Base-by-base conservation (phyloP, 2,888 invertebrate species). In the Punctoribates punctum region DNA sequence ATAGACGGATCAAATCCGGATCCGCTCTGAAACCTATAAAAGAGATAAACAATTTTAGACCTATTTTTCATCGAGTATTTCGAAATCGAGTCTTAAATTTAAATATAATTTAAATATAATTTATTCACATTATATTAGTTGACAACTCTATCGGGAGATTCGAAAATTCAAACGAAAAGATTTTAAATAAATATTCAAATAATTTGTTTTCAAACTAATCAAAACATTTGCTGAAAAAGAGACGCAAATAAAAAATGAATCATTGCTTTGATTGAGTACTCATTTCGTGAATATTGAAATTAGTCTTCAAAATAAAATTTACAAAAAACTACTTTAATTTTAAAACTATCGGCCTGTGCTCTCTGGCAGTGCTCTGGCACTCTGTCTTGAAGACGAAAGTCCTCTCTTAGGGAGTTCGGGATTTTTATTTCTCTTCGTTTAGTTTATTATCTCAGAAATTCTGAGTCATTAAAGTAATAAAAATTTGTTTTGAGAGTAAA, bases 1-100 rank as follows among this genome's bases (percentile, higher is more conserved):
- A 70, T 38, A 34, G 57, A 57, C n/a, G 70, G 70, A 70, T 70
- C 70, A 70, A 70, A 70, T 42, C 70, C 70, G 11, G 70, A 70
- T 20, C 70, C 70, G 42, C 70, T 70, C 23, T 70, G 70, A 70
- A 70, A 70, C 70, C 70, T 70, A 70, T 20, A 20, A 23, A 38
- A 38, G 34, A 23, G 8, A 34, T 25, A 15, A 20, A 60, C 25
- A 60, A 51, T 51, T 51, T 20, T 51, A 51, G 20, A 42, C 42
- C 42, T 42, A 42, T 42, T 42, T 51, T 51, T 51, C 1, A 20
- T 17, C 51, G 6, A 51, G 1, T 4, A 51, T 17, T 51, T 51
- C 13, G 1, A n/a, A 20, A 51, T n/a, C 2, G 9, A n/a, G 6
- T 5, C 20, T 5, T 20, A 51, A 51, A 51, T 11, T 20, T 51